Percentiles rank a stretch among this genome's conserved stretches.
phyloP scores from a whole-genome alignment of 1,140 invertebrate species.

The Drosophila auraria region DNA sequence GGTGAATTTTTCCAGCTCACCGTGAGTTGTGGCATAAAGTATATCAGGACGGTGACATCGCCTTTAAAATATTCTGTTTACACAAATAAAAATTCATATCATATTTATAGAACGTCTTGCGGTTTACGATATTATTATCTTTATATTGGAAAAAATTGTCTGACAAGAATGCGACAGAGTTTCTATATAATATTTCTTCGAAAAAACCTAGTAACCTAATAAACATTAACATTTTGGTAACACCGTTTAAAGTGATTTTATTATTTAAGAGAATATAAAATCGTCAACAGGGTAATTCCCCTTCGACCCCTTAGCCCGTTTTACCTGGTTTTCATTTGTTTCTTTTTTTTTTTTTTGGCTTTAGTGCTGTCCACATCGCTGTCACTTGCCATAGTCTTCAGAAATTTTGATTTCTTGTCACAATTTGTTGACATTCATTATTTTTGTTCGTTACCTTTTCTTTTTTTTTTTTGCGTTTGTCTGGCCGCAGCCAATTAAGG shows the following conservation, averaged over 20 bases:
- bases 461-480: conserved; percentile 12
- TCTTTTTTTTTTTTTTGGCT: not conserved
- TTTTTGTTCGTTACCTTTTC: conserved; percentile 33
- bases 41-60: not conserved
- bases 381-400: conserved; percentile 54
- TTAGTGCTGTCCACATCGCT: conserved; percentile 29
- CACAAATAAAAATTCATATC: not conserved
- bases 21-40: conserved; percentile 2
- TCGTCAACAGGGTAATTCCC: conserved; percentile 4
- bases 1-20: not conserved
- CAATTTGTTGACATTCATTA: conserved; percentile 83
- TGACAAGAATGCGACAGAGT: too few relatives aligned
- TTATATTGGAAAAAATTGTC: not conserved
- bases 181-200: not conserved
- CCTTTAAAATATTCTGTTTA: not conserved
- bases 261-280: not conserved
- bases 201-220: too few relatives aligned
- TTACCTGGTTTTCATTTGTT: not conserved
- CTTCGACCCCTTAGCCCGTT: not conserved
- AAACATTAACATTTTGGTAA: too few relatives aligned
- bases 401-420: conserved; percentile 82
- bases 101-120: too few relatives aligned
- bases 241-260: not conserved
- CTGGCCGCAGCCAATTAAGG: conserved; percentile 75
- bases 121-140: not conserved